Evolutionary conservation across 2,888 invertebrate genomes (phyloP), one percentile per base, ranked within the genome.

Genomic region (Polietes domitor): DNA sequence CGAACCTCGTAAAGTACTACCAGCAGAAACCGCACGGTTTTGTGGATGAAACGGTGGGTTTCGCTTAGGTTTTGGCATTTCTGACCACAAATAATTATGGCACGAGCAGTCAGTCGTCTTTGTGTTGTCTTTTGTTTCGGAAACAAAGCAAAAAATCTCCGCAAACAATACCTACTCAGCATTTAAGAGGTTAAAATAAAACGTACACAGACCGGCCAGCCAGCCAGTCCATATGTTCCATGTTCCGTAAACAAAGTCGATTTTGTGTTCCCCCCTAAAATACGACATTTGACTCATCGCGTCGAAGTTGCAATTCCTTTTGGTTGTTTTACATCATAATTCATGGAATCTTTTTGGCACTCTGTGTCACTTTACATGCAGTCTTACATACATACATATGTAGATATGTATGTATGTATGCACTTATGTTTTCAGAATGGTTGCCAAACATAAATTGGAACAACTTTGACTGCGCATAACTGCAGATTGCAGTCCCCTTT

Each of bases 21-120:
- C 1, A 5, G n/a, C 15, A 3, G 1, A n/a, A 41, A 3, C 43
- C 43, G 15, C 41, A 41, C 43, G 43, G 65, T 43, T 68, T 24
- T 43, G 43, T 17, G 24, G 68, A 41, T 43, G 21, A 65, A 65
- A 41, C 10, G 65, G n/a, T 61, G 15, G 15, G 21, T 65, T 65
- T 43, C 21, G 41, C 21, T 68, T 68, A 10, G 21, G 12, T 41
- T 58, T 68, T 43, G 15, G 24, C 12, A 19, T 81, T 43, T 72
- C 65, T 81, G 80, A 73, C 76, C 76, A 77, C 80, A 77, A 80
- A 19, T 26, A 37, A 58, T 68, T 55, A 53, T 65, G 72, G 76
- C 80, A 81, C 80, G 72, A 63, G 65, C 21, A 76, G 32, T 21
- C 55, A 19, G 53, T 2, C 21, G 32, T 21, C 68, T 43, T 68